Percentiles rank a stretch among this genome's conserved stretches.
Evolutionary conservation across 2,888 invertebrate species (phyloP).

Genomic region (Sepioteuthis lessoniana): DNA sequence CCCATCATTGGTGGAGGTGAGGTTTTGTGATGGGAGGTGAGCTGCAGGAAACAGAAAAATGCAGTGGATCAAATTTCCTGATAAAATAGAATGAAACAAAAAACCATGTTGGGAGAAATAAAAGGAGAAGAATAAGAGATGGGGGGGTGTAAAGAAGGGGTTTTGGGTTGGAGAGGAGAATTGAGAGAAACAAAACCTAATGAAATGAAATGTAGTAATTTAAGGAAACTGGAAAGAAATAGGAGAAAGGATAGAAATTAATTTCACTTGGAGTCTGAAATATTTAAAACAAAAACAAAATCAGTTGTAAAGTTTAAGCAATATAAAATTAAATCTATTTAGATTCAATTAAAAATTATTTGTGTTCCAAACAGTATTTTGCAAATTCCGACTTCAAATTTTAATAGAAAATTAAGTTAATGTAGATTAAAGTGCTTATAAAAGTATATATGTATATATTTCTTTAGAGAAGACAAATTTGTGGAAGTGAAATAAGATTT

Average conservation of each 20-base stretch:
- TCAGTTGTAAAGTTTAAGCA: no score
- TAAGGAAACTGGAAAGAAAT: neutral
- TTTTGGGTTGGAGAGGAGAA: neutral
- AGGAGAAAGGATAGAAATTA: neutral
- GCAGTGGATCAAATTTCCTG: slow-evolving; percentile 33
- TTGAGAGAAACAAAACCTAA: neutral
- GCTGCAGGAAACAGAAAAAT: neutral
- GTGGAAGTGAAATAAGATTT: no score
- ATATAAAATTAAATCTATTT: no score
- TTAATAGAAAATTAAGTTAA: no score
- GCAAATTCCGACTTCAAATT: no score
- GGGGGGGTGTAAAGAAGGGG: neutral
- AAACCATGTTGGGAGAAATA: neutral
- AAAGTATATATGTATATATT: no score
- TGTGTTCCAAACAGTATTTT: no score
- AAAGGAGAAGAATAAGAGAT: neutral
- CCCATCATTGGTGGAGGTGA: neutral
- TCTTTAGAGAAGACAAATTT: no score
- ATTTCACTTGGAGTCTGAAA: neutral
- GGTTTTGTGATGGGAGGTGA: neutral
- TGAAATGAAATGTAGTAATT: neutral
- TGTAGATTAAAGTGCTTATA: no score
- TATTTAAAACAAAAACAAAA: no score
- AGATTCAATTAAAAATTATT: no score
- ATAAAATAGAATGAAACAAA: neutral